Base-by-base conservation (phyloP, 2,113 vertebrate genomes). In the Merops nubicus region DNA sequence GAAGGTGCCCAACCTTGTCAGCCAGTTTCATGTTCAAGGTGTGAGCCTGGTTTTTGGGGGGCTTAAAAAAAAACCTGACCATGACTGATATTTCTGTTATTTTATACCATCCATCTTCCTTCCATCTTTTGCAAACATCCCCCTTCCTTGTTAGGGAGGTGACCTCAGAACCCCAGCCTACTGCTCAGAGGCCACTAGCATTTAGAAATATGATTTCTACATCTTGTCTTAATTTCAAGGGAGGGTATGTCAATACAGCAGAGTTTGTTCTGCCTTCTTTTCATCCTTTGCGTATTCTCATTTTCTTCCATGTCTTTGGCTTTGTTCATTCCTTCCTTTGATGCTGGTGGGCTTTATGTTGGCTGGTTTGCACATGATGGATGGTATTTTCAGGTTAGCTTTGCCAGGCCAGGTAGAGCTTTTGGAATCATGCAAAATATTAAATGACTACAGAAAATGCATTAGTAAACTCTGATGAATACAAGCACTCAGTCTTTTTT, bases 341-440 rank as follows among this genome's bases (percentile, higher is more conserved):
- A 5, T 59, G 51, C 79, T 0, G 0, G 5, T 36, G 53, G 11
- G 34, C 69, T 86, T 86, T 68, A 6, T 1, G 1, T 7, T 11
- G 70, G 56, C 9, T 23, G 26, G 5, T 25, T 23, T 64, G 11
- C 21, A 38, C 59, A n/a, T 33, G n/a, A 16, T 62, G 38, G 29
- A 12, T 0, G 2, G 11, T 21, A 11, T 62, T 81, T 91, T 72
- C 38, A 9, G 15, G 26, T 14, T 45, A 29, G 38, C 34, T 72
- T 83, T 83, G 62, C 63, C 80, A 51, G 75, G 43, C 51, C 47
- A 8, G n/a, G 33, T 40, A 56, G 67, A 63, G 13, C 57, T n/a
- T 67, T 34, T 7, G 38, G 51, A 54, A 9, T 5, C 11, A 2
- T 1, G 9, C 4, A 3, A 70, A 47, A 40, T 42, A 70, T 18